A percentile compares a stretch with the other conserved stretches of the same genome.
Evolutionary conservation across 2,113 vertebrate genomes (phyloP).

Genomic region (Odontophorus gujanensis): DNA sequence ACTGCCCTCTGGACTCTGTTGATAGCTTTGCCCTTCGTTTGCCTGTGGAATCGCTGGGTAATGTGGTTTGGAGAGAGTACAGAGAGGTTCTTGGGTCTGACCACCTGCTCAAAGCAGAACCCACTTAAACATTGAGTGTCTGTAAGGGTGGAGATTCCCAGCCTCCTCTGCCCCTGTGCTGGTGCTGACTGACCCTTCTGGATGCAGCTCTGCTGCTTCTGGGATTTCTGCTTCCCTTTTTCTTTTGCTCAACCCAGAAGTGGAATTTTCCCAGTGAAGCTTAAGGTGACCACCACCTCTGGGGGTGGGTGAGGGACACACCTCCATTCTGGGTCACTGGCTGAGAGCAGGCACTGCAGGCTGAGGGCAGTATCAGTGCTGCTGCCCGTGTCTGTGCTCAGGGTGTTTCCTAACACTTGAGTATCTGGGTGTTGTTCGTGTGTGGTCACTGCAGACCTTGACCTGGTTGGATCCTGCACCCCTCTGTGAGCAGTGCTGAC

Average conservation of each 20-base stretch:
- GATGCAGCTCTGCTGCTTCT: not conserved
- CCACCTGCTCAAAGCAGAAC: not conserved
- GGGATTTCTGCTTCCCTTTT: not conserved
- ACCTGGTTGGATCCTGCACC: not conserved
- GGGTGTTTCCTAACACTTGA: not conserved
- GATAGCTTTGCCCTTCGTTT: not conserved
- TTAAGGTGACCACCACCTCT: not conserved
- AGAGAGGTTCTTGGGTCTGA: rapidly evolving
- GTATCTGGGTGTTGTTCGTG: not conserved
- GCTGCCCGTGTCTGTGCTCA: not conserved
- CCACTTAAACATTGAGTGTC: not conserved
- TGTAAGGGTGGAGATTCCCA: not conserved
- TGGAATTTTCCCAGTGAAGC: not conserved
- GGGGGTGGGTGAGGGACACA: not conserved
- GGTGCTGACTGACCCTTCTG: not conserved
- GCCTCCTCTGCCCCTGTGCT: not conserved
- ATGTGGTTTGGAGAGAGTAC: not conserved
- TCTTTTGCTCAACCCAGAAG: not conserved
- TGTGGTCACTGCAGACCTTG: not conserved
- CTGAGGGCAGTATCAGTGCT: not conserved
- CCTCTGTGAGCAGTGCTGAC: not conserved
- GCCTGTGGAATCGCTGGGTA: not conserved
- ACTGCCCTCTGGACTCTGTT: not conserved
- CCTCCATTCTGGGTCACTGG: not conserved
- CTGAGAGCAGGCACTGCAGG: not conserved